Conservation (phyloP, 1,140 invertebrate species). For the Papilio helenus region DNA sequence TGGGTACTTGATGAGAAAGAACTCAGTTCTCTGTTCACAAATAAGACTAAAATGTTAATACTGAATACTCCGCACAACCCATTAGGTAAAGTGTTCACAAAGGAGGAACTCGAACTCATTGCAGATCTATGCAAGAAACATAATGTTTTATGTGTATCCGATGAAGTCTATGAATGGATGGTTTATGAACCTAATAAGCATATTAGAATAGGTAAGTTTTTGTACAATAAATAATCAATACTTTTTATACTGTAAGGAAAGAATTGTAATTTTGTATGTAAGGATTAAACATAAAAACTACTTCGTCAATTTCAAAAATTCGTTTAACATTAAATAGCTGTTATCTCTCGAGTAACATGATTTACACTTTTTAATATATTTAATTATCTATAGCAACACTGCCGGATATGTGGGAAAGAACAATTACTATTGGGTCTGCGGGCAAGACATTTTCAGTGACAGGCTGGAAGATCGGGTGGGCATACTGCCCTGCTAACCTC, state of each 20-base stretch:
- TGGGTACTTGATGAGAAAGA: constrained; percentile 95
- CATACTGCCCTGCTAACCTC: constrained; percentile 92
- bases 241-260: too few species aligned
- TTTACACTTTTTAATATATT: too few species aligned
- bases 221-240: too few species aligned
- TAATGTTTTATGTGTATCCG: constrained; percentile 95
- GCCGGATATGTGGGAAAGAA: constrained; percentile 98
- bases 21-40: constrained; percentile 92
- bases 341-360: too few species aligned
- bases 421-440: constrained; percentile 98
- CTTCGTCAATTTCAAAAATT: too few species aligned
- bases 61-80: constrained; percentile 99
- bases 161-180: constrained; percentile 99
- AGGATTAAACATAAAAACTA: too few species aligned
- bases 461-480: constrained; percentile 99
- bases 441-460: constrained; percentile 99
- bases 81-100: constrained; percentile 94
- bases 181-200: constrained; percentile 94
- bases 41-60: constrained; percentile 97
- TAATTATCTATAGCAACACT: constrained; percentile 87
- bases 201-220: constrained; percentile 91
- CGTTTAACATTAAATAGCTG: too few species aligned
- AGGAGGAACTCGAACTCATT: constrained; percentile 89
- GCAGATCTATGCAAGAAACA: constrained; percentile 95
- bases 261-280: too few species aligned